A percentile compares a stretch with the other conserved stretches of the same genome.
phyloP scores from a whole-genome alignment of 2,888 invertebrate species.

The Ethmia dodecea region DNA sequence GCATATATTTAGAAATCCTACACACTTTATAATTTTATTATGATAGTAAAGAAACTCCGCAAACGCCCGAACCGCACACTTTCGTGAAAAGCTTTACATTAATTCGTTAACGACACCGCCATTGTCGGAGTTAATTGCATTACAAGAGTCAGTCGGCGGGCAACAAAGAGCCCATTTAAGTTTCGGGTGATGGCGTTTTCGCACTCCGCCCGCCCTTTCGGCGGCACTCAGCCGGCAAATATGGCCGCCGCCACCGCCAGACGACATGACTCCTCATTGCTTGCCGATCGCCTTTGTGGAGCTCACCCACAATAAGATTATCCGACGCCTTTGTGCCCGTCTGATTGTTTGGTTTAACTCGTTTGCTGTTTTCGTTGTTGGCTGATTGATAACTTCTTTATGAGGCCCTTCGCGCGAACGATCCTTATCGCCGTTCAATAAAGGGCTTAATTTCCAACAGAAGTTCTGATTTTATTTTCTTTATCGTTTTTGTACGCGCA shows the following conservation, averaged over 20 bases:
- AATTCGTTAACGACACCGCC: slow-evolving; percentile 66
- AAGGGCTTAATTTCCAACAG: too few relatives aligned
- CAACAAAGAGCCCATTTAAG: slow-evolving; percentile 71
- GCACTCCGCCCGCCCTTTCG: slow-evolving; percentile 47
- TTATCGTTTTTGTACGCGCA: too few relatives aligned
- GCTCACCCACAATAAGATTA: slow-evolving; percentile 61
- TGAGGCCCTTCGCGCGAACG: not conserved
- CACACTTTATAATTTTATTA: too few relatives aligned
- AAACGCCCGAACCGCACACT: too few relatives aligned
- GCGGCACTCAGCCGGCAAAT: slow-evolving; percentile 62
- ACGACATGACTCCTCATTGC: slow-evolving; percentile 46
- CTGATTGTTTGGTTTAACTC: slow-evolving; percentile 63
- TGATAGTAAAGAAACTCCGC: too few relatives aligned
- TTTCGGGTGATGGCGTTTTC: slow-evolving; percentile 59
- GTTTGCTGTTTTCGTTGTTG: slow-evolving; percentile 35
- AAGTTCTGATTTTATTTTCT: too few relatives aligned
- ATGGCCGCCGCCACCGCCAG: slow-evolving; percentile 62
- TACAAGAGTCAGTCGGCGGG: slow-evolving; percentile 65
- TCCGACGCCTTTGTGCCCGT: slow-evolving; percentile 49
- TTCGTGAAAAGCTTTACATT: slow-evolving; percentile 66
- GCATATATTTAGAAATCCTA: too few relatives aligned
- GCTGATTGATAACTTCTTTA: slow-evolving; percentile 11
- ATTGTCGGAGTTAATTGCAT: slow-evolving; percentile 75
- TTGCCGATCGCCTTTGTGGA: slow-evolving; percentile 41
- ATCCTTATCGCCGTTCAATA: too few relatives aligned